These are phyloP conservation scores for Acanthosepion esculentum DNA, from an alignment of 2,888 invertebrate genomes.

Conservation along the genomic window DNA sequence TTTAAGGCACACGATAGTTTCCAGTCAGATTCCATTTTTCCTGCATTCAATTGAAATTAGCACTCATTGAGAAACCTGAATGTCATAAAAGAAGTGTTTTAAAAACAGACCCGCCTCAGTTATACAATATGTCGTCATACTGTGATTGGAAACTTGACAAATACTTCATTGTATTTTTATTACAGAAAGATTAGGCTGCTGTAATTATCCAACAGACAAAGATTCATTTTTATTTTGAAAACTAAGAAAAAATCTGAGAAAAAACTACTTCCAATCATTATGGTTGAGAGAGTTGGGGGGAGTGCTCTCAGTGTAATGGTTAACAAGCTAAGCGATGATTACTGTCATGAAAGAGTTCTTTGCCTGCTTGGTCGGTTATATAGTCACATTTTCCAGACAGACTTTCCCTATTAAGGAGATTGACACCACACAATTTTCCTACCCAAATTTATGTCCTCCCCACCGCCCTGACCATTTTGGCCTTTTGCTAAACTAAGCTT, in stretches of 20 bases:
- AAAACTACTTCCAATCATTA: neutral
- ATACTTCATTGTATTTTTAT: neutral
- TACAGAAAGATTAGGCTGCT: neutral
- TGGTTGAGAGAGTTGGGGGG: too few species aligned
- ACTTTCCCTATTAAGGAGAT: neutral
- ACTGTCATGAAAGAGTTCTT: neutral
- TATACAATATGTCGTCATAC: neutral
- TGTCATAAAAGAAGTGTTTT: neutral
- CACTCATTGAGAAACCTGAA: neutral
- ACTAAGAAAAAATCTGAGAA: neutral
- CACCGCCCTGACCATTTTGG: neutral
- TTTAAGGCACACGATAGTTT: neutral
- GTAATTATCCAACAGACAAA: neutral
- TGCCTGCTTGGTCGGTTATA: neutral
- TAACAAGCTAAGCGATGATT: neutral
- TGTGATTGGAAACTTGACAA: neutral
- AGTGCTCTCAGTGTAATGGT: neutral
- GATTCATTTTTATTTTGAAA: neutral
- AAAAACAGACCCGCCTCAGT: neutral
- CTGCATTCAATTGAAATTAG: neutral
- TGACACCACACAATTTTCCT: neutral
- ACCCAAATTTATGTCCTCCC: too few species aligned
- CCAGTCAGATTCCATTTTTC: neutral
- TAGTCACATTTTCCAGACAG: neutral
- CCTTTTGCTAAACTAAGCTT: neutral